Conservation (phyloP, 2,888 invertebrate genomes). For the Philonicus albiceps region DNA sequence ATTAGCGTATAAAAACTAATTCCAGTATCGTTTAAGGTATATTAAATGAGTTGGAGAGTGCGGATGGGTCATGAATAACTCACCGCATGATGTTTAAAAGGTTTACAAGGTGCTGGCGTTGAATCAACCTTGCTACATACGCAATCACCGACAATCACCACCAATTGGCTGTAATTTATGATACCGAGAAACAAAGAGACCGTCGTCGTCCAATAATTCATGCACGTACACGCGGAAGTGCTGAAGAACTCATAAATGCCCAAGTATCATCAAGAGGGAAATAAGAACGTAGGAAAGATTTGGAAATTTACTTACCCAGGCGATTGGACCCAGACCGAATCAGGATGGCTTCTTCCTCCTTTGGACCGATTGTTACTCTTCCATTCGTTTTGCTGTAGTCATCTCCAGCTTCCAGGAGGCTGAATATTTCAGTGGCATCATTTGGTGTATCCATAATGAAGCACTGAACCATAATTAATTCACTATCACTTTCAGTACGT, state of each 20-base stretch:
- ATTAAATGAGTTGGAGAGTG: neutral
- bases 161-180: conserved; percentile 16
- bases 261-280: neutral
- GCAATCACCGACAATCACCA: conserved; percentile 1
- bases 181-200: neutral
- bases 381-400: conserved; percentile 10
- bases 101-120: neutral
- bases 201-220: neutral
- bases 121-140: neutral
- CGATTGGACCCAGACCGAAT: neutral
- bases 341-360: neutral
- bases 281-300: neutral
- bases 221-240: neutral
- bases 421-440: conserved; percentile 7
- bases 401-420: neutral
- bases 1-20: neutral
- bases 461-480: conserved; percentile 25
- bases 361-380: neutral
- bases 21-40: neutral
- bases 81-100: neutral
- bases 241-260: neutral
- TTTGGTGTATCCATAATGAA: neutral
- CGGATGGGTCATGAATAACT: neutral
- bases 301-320: neutral
- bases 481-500: neutral